Base-by-base conservation (phyloP, 2,797 vertebrate species). In the Melanogrammus aeglefinus region DNA sequence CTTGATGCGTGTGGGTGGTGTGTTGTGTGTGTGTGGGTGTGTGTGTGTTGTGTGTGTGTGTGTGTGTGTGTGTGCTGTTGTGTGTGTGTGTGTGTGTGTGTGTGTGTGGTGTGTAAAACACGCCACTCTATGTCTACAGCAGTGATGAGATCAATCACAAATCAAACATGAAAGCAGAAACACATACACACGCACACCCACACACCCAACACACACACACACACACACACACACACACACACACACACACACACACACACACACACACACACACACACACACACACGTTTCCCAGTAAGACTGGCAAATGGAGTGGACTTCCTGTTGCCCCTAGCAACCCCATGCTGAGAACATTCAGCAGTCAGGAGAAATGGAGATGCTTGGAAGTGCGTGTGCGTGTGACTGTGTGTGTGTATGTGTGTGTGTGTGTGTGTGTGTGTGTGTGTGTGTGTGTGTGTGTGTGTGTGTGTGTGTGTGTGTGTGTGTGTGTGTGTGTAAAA, bases 281-380 rank as follows among this genome's bases (percentile, higher is more conserved):
- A 8, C 76, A 75, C 72, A 47, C 16, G 0, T 5, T 75, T 75
- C 69, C 39, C 72, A 72, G 14, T 76, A 44, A 47, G 76, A 77
- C 77, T 74, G 79, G 76, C 77, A 78, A 77, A 71, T 51, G 24
- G 74, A 79, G 73, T 44, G 13, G 73, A 79, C 79, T 76, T 81
- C 78, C 81, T 78, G 86, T 87, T 86, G 86, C 86, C 86, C 86
- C 51, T 84, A 69, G 86, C 86, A 87, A 89, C 88, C 71, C 86
- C 81, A 82, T 76, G 70, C 81, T 14, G 75, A 78, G 82, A 76
- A 73, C 21, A 9, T 38, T 74, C 35, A 38, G 6, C 38, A 79
- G 78, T 74, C 63, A 69, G 12, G 33, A 73, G 84, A 81, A 82
- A 87, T 81, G 81, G 76, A 86, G 82, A 86, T 84, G 79, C 70